phyloP scores from a whole-genome alignment of 1,140 invertebrate species.

The Galleria mellonella region DNA sequence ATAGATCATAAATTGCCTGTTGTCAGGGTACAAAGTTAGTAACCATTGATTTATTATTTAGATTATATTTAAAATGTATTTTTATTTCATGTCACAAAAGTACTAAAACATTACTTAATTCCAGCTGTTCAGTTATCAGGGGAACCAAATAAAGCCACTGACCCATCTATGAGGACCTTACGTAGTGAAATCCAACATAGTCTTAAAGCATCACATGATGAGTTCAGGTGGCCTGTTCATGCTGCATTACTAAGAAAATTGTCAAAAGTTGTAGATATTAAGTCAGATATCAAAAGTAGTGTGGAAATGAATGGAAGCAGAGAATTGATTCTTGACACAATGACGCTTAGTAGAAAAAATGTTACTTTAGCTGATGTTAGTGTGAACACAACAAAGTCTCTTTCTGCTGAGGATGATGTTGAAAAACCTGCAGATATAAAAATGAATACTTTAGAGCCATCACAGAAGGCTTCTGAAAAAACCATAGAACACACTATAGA shows the following conservation, averaged over 20 bases:
- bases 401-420: constrained; percentile 32
- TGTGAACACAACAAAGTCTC: constrained; percentile 54
- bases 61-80: too few species aligned
- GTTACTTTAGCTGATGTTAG: constrained; percentile 58
- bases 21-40: constrained; percentile 63
- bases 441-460: constrained; percentile 4
- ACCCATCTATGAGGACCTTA: constrained; percentile 58
- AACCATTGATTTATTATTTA: neutral
- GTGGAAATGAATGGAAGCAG: constrained; percentile 56
- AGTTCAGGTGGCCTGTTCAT: constrained; percentile 61
- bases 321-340: constrained; percentile 35
- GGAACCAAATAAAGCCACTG: constrained; percentile 61
- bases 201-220: constrained; percentile 27
- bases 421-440: constrained; percentile 18
- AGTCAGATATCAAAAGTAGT: constrained; percentile 41
- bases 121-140: constrained; percentile 55
- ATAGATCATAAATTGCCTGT: constrained; percentile 62
- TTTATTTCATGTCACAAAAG: neutral
- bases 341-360: constrained; percentile 27
- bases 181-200: constrained; percentile 51
- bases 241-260: constrained; percentile 55
- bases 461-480: constrained; percentile 1
- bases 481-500: constrained; percentile 1
- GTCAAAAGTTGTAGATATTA: constrained; percentile 62
- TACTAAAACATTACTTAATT: constrained; percentile 14